Percentiles rank a stretch among this genome's conserved stretches.
Conservation (phyloP, 2,888 invertebrate genomes). For the Trilocha varians region DNA sequence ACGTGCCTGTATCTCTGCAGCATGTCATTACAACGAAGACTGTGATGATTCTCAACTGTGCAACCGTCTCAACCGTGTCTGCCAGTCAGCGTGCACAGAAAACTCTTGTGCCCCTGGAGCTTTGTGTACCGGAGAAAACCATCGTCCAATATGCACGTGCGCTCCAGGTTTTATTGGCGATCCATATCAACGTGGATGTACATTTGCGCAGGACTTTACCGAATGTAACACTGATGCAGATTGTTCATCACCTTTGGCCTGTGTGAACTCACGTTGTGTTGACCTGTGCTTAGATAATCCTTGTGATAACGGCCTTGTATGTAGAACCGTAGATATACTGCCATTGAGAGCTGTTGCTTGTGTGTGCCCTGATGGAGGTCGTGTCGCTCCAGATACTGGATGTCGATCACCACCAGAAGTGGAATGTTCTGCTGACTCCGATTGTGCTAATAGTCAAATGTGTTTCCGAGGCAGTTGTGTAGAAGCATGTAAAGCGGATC, state of each 20-base stretch:
- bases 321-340: conserved; percentile 83
- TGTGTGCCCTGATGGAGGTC: conserved; percentile 86
- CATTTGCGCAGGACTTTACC: conserved; percentile 43
- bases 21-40: conserved; percentile 91
- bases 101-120: conserved; percentile 86
- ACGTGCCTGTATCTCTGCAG: conserved; percentile 85
- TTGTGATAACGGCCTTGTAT: conserved; percentile 84
- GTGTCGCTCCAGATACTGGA: conserved; percentile 80
- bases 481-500: conserved; percentile 83
- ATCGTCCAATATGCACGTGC: conserved; percentile 86
- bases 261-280: conserved; percentile 82
- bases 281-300: conserved; percentile 85
- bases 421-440: conserved; percentile 81
- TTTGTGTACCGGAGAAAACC: conserved; percentile 80
- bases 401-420: conserved; percentile 76
- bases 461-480: conserved; percentile 84
- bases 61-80: conserved; percentile 86
- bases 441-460: conserved; percentile 82
- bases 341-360: conserved; percentile 90
- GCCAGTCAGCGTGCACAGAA: conserved; percentile 87
- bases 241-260: conserved; percentile 82
- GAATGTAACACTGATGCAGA: conserved; percentile 85
- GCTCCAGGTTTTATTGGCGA: conserved; percentile 84
- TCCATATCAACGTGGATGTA: conserved; percentile 76
- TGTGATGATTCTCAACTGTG: conserved; percentile 89